Percentiles rank a stretch among this genome's conserved stretches.
Evolutionary conservation across 1,140 invertebrate species (phyloP).

Genomic region (Andrena cerasifolii): DNA sequence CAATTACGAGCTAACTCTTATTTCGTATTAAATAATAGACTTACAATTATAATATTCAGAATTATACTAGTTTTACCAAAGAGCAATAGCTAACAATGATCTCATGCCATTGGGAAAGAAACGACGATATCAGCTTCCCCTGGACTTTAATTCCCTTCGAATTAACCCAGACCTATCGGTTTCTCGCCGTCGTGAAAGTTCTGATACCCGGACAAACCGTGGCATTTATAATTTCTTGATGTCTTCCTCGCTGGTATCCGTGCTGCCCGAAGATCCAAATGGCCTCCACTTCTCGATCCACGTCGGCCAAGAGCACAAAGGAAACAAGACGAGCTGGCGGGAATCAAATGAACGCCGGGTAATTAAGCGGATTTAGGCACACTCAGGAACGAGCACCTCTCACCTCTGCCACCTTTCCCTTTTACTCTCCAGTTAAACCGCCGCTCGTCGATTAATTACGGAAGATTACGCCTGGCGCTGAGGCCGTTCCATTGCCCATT

Average conservation of each 20-base stretch:
- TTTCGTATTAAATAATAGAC: too few relatives aligned
- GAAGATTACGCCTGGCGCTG: slow-evolving; percentile 56
- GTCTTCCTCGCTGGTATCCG: slow-evolving; percentile 39
- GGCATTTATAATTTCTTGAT: slow-evolving; percentile 42
- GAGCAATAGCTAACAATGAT: too few relatives aligned
- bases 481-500: slow-evolving; percentile 8
- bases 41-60: too few relatives aligned
- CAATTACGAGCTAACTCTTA: too few relatives aligned
- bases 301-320: slow-evolving; percentile 41
- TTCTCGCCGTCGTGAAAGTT: background rate
- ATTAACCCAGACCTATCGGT: background rate
- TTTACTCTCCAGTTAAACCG: slow-evolving; percentile 52
- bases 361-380: slow-evolving; percentile 68
- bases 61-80: too few relatives aligned
- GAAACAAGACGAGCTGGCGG: slow-evolving; percentile 42
- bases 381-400: slow-evolving; percentile 50
- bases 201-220: slow-evolving; percentile 46
- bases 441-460: slow-evolving; percentile 62
- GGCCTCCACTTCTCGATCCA: slow-evolving; percentile 37
- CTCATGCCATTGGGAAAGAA: background rate
- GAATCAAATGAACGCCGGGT: slow-evolving; percentile 62
- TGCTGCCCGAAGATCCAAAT: slow-evolving; percentile 31
- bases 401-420: slow-evolving; percentile 23
- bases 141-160: too few relatives aligned
- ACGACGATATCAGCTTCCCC: too few relatives aligned